Evolutionary conservation across 2,888 invertebrate species (phyloP), one percentile per base, ranked within the genome.

Genomic region (Phlogophora meticulosa): DNA sequence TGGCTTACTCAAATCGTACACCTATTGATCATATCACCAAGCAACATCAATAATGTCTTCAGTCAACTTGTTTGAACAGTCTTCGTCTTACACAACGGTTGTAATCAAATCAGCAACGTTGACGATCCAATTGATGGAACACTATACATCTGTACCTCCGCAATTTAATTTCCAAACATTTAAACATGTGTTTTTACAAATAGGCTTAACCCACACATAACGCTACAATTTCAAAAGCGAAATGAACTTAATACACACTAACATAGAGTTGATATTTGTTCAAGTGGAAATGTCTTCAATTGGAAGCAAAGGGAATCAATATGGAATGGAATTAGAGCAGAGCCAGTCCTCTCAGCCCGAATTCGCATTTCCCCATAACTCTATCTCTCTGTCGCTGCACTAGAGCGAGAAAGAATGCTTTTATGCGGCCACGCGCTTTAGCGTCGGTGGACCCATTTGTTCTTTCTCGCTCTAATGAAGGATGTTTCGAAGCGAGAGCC

Each of bases 51-150:
- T 62, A 48, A 57, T 34, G 36, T 49, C 38, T 58, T 64, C 60
- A 60, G 46, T 59, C 61, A 61, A 64, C 56, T 51, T 17, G 28
- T 62, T 62, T 53, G 13, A 55, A 55, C 78, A 76, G 78, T 76
- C 76, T 76, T 76, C 59, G 13, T 68, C 51, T 64, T 49, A 78
- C 24, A 40, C 55, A 56, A 53, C 56, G 10, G 22, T 58, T 55
- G 42, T 38, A 24, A 52, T 43, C 32, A 61, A 43, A 57, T 62
- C 32, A 45, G 24, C 36, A 48, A 64, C 28, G 17, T 55, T 53
- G 38, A 45, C n/a, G 2, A 46, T 46, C 11, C 53, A 45, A 36
- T 22, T 22, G n/a, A 36, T 15, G 28, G 48, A 28, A 40, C 17
- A n/a, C n/a, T 46, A 49, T 34, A 17, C 22, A 48, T 40, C 17